These are phyloP conservation scores for Triops cancriformis DNA, from an alignment of 1,140 invertebrate species.

Conservation along the genomic window DNA sequence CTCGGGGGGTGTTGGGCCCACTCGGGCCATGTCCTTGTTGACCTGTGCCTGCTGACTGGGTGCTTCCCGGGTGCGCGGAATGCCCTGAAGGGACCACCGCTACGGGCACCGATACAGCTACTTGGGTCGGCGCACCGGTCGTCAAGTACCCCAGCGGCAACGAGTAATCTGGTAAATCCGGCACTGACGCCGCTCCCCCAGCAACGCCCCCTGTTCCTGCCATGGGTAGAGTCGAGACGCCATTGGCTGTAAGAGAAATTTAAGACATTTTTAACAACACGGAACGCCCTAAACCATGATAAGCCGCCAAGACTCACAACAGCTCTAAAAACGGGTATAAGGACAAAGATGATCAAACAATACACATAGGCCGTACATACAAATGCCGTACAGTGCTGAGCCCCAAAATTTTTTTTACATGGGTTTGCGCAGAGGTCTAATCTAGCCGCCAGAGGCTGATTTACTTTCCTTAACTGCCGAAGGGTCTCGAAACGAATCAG, in stretches of 20 bases:
- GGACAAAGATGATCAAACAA: no score
- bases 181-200: neutral
- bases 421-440: no score
- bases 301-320: no score
- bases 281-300: no score
- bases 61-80: neutral
- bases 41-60: neutral
- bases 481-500: no score
- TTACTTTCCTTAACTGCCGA: no score
- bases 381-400: no score
- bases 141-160: neutral
- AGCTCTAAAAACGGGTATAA: no score
- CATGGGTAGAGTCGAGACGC: neutral
- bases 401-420: no score
- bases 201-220: neutral
- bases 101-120: neutral
- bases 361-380: no score
- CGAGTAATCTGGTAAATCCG: neutral
- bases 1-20: constrained; percentile 2
- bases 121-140: neutral
- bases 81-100: neutral
- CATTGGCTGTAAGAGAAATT: neutral
- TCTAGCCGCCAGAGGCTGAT: no score
- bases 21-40: neutral
- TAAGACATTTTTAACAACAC: neutral